These are phyloP conservation scores for Helicorthomorpha holstii DNA, from an alignment of 1,140 invertebrate genomes.

Conservation along the genomic window DNA sequence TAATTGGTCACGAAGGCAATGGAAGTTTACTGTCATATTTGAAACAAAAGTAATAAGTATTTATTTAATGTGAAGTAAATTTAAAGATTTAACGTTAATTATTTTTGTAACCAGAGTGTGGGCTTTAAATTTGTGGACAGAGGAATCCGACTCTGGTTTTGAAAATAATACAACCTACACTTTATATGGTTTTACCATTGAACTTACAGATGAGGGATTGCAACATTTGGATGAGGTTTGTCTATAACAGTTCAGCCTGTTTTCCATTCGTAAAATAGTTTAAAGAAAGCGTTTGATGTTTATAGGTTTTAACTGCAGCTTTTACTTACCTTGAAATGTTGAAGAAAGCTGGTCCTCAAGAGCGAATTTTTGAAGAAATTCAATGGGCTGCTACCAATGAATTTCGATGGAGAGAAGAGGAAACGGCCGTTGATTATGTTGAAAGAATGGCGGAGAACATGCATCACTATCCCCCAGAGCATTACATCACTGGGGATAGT, in stretches of 20 bases:
- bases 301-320: constrained; percentile 42
- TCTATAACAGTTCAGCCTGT: background rate
- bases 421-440: constrained; percentile 34
- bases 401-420: constrained; percentile 14
- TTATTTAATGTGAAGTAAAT: background rate
- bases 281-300: constrained; percentile 10
- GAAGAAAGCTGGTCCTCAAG: constrained; percentile 36
- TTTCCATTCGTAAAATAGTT: background rate
- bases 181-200: constrained; percentile 53
- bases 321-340: constrained; percentile 60
- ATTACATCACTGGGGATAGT: constrained; percentile 56
- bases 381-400: constrained; percentile 43
- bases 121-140: constrained; percentile 59
- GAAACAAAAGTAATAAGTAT: constrained; percentile 39
- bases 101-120: constrained; percentile 40
- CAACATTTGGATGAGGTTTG: constrained; percentile 42
- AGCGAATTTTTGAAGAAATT: constrained; percentile 56
- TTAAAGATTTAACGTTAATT: background rate
- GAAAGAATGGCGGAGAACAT: constrained; percentile 56
- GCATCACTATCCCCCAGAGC: constrained; percentile 54
- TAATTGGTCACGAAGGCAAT: constrained; percentile 74
- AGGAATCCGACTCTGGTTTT: constrained; percentile 53
- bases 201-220: constrained; percentile 61
- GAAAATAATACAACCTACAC: constrained; percentile 52
- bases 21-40: constrained; percentile 71